These are phyloP conservation scores for Cheilosia vulpina DNA, from an alignment of 2,888 invertebrate genomes.

Conservation along the genomic window DNA sequence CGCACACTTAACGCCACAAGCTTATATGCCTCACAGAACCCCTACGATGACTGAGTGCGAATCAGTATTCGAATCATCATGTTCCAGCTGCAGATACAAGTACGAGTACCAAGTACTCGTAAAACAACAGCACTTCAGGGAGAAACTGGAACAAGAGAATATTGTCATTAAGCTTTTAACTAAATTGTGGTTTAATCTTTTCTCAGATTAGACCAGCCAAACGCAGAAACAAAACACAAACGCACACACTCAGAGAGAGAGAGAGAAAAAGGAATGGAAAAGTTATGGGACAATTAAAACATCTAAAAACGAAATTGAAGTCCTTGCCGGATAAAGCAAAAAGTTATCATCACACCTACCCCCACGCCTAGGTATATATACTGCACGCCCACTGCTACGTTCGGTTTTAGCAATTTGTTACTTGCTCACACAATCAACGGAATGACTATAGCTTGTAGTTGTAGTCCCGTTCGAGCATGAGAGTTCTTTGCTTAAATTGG, in stretches of 20 bases:
- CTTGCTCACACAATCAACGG: constrained; percentile 66
- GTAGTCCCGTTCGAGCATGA: constrained; percentile 33
- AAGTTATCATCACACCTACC: constrained; percentile 56
- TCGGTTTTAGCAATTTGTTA: constrained; percentile 62
- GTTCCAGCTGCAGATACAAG: constrained; percentile 23
- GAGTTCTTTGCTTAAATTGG: constrained; percentile 47
- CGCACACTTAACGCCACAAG: constrained; percentile 4
- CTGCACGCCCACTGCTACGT: not conserved
- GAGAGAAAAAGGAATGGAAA: constrained; percentile 29
- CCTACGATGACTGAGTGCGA: constrained; percentile 5
- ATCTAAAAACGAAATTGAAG: constrained; percentile 68
- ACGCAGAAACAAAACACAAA: not conserved
- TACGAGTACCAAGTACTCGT: not conserved
- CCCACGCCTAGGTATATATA: not conserved
- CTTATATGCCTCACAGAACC: not conserved
- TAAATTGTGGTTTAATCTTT: constrained; percentile 72
- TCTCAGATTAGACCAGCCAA: constrained; percentile 49
- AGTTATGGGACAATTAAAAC: constrained; percentile 66
- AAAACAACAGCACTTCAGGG: constrained; percentile 17
- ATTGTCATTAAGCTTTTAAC: constrained; percentile 71
- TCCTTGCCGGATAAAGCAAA: constrained; percentile 66
- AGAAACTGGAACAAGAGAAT: constrained; percentile 60
- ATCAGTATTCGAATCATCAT: constrained; percentile 33
- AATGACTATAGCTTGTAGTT: constrained; percentile 44
- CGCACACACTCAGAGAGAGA: not conserved